These are phyloP conservation scores for Dyspetes luteomarginatus DNA, from an alignment of 2,888 invertebrate genomes.

Conservation along the genomic window DNA sequence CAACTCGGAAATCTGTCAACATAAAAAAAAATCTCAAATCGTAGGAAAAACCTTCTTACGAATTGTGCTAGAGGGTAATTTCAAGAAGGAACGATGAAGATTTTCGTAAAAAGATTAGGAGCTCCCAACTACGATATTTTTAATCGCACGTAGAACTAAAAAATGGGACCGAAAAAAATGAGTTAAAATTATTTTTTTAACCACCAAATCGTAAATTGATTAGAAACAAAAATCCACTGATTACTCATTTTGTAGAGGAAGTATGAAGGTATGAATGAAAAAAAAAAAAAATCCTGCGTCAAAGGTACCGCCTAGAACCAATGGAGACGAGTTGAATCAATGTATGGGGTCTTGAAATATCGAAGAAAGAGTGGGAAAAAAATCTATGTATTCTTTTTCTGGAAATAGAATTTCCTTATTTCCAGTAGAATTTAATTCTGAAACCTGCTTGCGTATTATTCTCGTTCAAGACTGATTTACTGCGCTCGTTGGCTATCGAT, in stretches of 20 bases:
- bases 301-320: too few species aligned
- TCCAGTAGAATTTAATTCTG: conserved; percentile 16
- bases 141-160: too few species aligned
- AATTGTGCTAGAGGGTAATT: too few species aligned
- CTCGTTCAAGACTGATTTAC: not conserved
- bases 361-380: not conserved
- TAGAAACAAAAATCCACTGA: not conserved
- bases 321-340: too few species aligned
- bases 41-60: too few species aligned
- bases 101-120: too few species aligned
- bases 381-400: not conserved
- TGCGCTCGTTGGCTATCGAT: not conserved
- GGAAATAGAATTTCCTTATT: not conserved
- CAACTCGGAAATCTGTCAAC: not conserved
- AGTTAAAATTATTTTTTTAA: too few species aligned
- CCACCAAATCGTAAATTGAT: too few species aligned
- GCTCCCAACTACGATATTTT: too few species aligned
- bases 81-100: too few species aligned
- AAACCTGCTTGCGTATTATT: conserved; percentile 14
- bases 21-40: not conserved
- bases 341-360: too few species aligned
- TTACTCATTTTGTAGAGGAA: not conserved
- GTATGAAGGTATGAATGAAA: not conserved
- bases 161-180: not conserved
- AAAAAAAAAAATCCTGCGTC: not conserved